Evolutionary conservation across 2,113 vertebrate genomes (phyloP), one percentile per base, ranked within the genome.

Genomic region (Triplophysa tibetana): DNA sequence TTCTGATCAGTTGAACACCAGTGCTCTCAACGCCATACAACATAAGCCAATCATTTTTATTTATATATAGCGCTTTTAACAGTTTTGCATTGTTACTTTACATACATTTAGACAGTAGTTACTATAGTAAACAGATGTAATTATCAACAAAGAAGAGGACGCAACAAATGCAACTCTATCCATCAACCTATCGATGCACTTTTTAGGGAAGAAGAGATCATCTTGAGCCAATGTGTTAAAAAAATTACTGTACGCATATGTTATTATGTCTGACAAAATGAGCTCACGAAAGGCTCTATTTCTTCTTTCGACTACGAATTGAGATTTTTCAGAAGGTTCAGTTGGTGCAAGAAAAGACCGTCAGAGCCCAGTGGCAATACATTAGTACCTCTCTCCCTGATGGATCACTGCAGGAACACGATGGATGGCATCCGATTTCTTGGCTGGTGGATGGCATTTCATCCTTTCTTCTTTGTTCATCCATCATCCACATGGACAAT

Each of bases 351-450:
- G 83, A 79, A 56, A 78, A 78, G 66, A 70, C 21, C 19, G 10
- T 23, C 21, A 45, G 33, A 61, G 70, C 84, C 79, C 86, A 85
- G 63, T 75, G 70, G 80, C 66, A 75, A 78, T 63, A 83, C 75
- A 83, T 90, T 85, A 81, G 68, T 77, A 83, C 69, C 16, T 69
- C 62, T 21, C 1, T 38, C 3, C n/a, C 84, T 91, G 89, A 90
- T 90, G 85, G 87, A 90, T 91, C 87, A 83, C 90, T 84, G 70
- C 76, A 19, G 29, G 66, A 74, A 80, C 8, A 58, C 85, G 83
- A 89, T 90, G 86, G 89, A 90, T 90, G 83, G 75, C 23, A 43
- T 66, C 69, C 79, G 77, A 54, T 66, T 70, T 62, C 81, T 75
- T 73, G 70, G 23, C 48, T 75, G 76, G 62, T 82, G 66, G 72